Conservation (phyloP, 37 sponge, comb jelly and placozoan genomes). For the Eunapius fragilis region DNA sequence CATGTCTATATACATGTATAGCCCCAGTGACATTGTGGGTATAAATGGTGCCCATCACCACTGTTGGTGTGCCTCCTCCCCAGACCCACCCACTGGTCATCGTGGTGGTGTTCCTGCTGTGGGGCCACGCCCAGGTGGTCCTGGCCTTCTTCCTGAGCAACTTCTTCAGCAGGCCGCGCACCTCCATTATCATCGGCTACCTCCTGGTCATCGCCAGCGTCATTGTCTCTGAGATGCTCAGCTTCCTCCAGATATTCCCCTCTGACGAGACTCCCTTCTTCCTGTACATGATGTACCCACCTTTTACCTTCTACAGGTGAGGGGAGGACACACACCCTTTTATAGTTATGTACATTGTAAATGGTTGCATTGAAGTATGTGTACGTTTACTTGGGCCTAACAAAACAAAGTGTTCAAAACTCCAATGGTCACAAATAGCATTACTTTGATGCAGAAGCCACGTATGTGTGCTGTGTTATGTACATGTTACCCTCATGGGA, state of each 20-base stretch:
- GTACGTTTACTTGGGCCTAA: too few relatives aligned
- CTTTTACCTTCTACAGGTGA: conserved; percentile 77
- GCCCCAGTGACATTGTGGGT: neutral
- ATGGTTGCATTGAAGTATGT: too few relatives aligned
- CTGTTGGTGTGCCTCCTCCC: neutral
- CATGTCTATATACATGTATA: neutral
- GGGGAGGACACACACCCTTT: too few relatives aligned
- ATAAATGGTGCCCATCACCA: too few relatives aligned
- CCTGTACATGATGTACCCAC: conserved; percentile 78
- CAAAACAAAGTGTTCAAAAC: too few relatives aligned
- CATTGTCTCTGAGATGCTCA: conserved; percentile 44
- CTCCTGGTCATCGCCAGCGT: conserved; percentile 64
- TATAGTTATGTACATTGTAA: too few relatives aligned
- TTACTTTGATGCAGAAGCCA: too few relatives aligned
- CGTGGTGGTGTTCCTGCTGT: conserved; percentile 49
- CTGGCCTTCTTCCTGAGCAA: conserved; percentile 75
- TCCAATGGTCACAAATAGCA: too few relatives aligned
- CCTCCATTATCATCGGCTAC: conserved; percentile 73
- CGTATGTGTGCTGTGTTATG: too few relatives aligned
- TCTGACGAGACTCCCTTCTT: conserved; percentile 53
- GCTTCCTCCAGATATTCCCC: conserved; percentile 55
- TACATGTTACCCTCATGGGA: too few relatives aligned
- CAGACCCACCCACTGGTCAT: conserved; percentile 60
- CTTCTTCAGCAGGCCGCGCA: conserved; percentile 73
- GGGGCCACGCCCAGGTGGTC: conserved; percentile 76